Evolutionary conservation across 2,888 invertebrate species (phyloP).

Genomic region (Phalera bucephala): DNA sequence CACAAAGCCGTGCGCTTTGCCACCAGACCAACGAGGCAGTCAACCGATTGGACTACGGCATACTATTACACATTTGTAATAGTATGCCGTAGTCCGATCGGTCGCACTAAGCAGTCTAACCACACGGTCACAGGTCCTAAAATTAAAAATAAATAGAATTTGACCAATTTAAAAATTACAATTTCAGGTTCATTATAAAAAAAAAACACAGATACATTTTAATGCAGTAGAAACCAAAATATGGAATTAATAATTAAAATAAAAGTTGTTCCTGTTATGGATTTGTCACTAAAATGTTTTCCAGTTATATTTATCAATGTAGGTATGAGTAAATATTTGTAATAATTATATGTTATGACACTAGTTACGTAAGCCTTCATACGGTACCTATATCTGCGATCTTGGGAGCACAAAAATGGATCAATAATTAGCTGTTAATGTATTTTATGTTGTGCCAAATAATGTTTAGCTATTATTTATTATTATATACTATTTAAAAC

Average conservation of each 20-base stretch:
- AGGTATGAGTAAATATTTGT: constrained; percentile 8
- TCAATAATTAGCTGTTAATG: constrained; percentile 41
- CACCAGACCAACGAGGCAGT: too few relatives aligned
- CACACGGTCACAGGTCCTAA: too few relatives aligned
- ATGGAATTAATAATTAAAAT: constrained; percentile 1
- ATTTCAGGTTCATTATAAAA: too few relatives aligned
- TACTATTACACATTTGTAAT: too few relatives aligned
- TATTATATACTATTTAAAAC: constrained; percentile 2
- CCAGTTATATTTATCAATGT: constrained; percentile 33
- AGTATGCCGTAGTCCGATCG: too few relatives aligned
- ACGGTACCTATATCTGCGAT: constrained; percentile 29
- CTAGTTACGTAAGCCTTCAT: constrained; percentile 17
- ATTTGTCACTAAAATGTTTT: constrained; percentile 61
- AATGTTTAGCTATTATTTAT: constrained; percentile 9
- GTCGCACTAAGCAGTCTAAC: too few relatives aligned
- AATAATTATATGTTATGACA: constrained; percentile 20
- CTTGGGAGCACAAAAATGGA: constrained; percentile 61
- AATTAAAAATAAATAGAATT: too few relatives aligned
- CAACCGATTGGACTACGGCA: too few relatives aligned
- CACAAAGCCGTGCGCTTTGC: too few relatives aligned
- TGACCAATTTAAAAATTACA: too few relatives aligned
- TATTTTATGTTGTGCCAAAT: constrained; percentile 47
- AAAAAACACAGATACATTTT: too few relatives aligned
- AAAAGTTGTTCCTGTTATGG: constrained; percentile 68
- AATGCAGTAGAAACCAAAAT: background rate